phyloP scores from a whole-genome alignment of 2,888 invertebrate species.

The Torymus auratus region DNA sequence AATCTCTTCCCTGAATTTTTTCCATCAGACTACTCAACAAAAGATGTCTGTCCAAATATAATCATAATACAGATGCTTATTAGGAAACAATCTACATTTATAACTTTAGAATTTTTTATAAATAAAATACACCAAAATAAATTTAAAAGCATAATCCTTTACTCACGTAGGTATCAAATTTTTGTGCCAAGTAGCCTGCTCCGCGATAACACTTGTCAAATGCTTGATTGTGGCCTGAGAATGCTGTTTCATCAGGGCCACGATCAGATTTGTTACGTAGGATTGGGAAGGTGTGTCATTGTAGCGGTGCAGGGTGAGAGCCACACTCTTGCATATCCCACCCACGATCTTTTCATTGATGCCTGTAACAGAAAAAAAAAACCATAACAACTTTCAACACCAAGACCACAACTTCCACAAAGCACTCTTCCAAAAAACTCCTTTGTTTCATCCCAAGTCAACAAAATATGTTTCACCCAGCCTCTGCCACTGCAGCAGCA shows the following conservation, averaged over 20 bases:
- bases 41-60: no score
- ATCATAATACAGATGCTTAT: no score
- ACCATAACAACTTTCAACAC: no score
- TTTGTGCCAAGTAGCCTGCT: slow-evolving; percentile 82
- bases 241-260: slow-evolving; percentile 82
- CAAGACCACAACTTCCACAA: no score
- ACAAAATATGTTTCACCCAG: slow-evolving; percentile 34
- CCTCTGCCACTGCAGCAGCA: no score
- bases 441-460: neutral
- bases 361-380: slow-evolving; percentile 78
- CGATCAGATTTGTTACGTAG: slow-evolving; percentile 84
- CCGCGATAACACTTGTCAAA: slow-evolving; percentile 81
- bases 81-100: no score
- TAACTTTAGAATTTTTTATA: slow-evolving; percentile 6
- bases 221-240: slow-evolving; percentile 84
- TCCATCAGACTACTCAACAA: no score
- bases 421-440: no score
- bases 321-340: slow-evolving; percentile 87
- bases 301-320: slow-evolving; percentile 87
- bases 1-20: no score
- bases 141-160: slow-evolving; percentile 6
- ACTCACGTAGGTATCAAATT: slow-evolving; percentile 84
- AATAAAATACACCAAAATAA: slow-evolving; percentile 4
- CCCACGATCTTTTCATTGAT: slow-evolving; percentile 87
- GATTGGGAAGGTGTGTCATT: slow-evolving; percentile 87